Percentiles rank a stretch among this genome's conserved stretches.
Evolutionary conservation across 2,113 vertebrate species (phyloP).

Genomic region (Hirundichthys speculiger): DNA sequence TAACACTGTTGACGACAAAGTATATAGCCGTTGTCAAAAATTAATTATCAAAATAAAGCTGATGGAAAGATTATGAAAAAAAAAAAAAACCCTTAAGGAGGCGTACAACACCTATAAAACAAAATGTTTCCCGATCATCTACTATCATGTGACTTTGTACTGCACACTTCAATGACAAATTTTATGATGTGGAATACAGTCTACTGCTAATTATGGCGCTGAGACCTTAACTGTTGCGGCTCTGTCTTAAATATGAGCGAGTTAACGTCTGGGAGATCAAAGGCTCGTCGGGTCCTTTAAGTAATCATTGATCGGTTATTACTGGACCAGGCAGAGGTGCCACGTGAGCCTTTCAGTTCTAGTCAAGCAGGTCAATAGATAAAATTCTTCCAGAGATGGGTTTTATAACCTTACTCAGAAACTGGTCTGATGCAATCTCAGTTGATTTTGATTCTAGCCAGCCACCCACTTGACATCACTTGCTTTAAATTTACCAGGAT

Average conservation of each 20-base stretch:
- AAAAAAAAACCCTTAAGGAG: too few relatives aligned
- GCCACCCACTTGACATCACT: conserved; percentile 12
- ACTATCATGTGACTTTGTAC: conserved; percentile 35
- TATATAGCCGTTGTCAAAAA: too few relatives aligned
- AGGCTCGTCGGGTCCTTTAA: conserved; percentile 55
- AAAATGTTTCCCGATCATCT: background rate
- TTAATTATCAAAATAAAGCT: too few relatives aligned
- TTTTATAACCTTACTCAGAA: conserved; percentile 59
- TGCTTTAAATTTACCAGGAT: conserved; percentile 24
- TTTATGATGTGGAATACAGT: conserved; percentile 51
- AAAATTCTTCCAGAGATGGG: conserved; percentile 60
- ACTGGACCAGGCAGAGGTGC: conserved; percentile 59
- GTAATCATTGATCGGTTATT: conserved; percentile 74
- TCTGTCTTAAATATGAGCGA: conserved; percentile 43
- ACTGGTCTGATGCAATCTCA: conserved; percentile 47
- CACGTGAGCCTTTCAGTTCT: conserved; percentile 66
- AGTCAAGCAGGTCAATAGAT: conserved; percentile 66
- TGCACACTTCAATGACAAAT: conserved; percentile 55
- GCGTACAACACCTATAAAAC: too few relatives aligned
- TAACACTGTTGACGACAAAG: too few relatives aligned
- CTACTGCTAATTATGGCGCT: conserved; percentile 53
- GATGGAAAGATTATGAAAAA: too few relatives aligned
- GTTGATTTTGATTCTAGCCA: conserved; percentile 42
- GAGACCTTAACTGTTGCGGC: conserved; percentile 48
- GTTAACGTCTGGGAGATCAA: conserved; percentile 43